Base-by-base conservation (phyloP, 2,797 vertebrate species). In the Chloroceryle inda region DNA sequence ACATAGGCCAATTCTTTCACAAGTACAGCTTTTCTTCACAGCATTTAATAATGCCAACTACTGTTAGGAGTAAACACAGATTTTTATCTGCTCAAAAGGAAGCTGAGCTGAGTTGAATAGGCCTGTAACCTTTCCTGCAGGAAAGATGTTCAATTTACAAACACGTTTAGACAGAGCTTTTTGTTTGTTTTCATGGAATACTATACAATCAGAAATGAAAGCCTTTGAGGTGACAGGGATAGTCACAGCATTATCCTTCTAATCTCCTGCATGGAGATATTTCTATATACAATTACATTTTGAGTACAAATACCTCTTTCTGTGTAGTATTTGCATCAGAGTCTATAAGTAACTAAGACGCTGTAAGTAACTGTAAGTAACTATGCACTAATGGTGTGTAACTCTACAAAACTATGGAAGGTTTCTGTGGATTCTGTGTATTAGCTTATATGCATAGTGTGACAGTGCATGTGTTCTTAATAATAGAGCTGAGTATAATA, bases 41-140 rank as follows among this genome's bases (percentile, higher is more conserved):
- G 12, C 9, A 33, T 68, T 85, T 78, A 93, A 62, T 33, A 90
- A 55, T 20, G 20, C n/a, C 78, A 89, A 62, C 16, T 77, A 40
- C 6, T 17, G 8, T 29, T 75, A 38, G 19, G 15, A 78, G 22
- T 38, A 92, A 84, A 90, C 24, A 72, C 9, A 92, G 55, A 59
- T 77, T 94, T 93, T 88, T 92, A 88, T 78, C 69, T 62, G 24
- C 37, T 66, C 24, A 29, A n/a, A 88, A 88, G 31, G 53, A 88
- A 93, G 88, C 45, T 13, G 31, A 76, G 44, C 3, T 18, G 14
- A 59, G 11, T 26, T 74, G 22, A 88, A 56, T 2, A 69, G 49
- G 7, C 13, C 22, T 42, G 50, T 45, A 72, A 50, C 10, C 33
- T 68, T 78, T 27, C 33, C 31, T 64, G 15, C 31, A 85, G 66